Evolutionary conservation across 2,797 vertebrate genomes (phyloP).

Genomic region (Xiphophorus birchmanni): DNA sequence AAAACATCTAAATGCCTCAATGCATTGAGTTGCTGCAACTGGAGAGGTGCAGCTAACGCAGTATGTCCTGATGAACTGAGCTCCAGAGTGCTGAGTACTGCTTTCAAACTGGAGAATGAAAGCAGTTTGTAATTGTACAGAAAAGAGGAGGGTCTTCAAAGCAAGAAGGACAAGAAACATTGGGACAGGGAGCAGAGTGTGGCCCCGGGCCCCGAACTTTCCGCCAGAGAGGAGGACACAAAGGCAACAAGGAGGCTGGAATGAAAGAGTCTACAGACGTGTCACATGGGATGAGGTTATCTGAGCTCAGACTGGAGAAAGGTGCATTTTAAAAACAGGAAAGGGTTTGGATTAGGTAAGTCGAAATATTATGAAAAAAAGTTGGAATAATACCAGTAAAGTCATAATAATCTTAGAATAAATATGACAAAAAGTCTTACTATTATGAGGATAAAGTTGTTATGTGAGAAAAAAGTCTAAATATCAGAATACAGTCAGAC

Average conservation of each 20-base stretch:
- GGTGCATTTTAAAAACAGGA: not conserved
- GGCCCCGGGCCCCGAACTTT: conserved; percentile 42
- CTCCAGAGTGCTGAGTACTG: not conserved
- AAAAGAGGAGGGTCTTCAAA: not conserved
- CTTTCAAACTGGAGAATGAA: too few relatives aligned
- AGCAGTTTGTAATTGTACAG: not conserved
- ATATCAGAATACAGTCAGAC: not conserved
- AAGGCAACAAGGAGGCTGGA: conserved; percentile 41
- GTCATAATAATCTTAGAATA: not conserved
- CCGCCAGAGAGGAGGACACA: conserved; percentile 34
- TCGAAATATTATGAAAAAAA: not conserved
- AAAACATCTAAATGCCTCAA: not conserved
- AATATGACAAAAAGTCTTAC: not conserved
- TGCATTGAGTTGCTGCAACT: not conserved
- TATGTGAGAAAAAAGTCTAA: not conserved
- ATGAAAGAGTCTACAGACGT: conserved; percentile 6
- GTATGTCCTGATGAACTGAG: not conserved
- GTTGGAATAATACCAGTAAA: not conserved
- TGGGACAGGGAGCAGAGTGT: conserved; percentile 37
- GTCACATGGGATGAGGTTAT: not conserved
- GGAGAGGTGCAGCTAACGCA: not conserved
- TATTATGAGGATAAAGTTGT: too few relatives aligned
- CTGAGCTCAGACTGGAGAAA: not conserved
- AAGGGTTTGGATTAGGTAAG: not conserved
- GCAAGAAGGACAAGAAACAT: conserved; percentile 1